A percentile compares a stretch with the other conserved stretches of the same genome.
Conservation (phyloP, 2,888 invertebrate genomes). For the Euphydryas editha region DNA sequence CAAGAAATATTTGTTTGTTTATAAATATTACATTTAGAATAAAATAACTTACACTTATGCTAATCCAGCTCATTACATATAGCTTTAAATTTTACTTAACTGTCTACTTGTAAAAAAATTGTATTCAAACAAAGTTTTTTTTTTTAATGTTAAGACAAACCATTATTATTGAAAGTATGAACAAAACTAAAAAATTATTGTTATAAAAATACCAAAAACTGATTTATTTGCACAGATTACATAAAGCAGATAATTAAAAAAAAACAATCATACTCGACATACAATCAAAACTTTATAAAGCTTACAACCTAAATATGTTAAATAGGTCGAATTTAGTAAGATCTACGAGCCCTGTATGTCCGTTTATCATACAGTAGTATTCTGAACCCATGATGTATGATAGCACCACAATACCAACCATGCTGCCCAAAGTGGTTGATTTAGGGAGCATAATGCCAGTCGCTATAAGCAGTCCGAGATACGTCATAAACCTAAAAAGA, state of each 20-base stretch:
- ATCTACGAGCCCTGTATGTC: conserved; percentile 73
- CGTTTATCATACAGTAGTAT: conserved; percentile 85
- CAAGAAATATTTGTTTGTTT: too few relatives aligned
- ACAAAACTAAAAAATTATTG: not conserved
- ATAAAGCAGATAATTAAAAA: not conserved
- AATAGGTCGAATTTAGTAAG: conserved; percentile 66
- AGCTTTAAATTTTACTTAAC: too few relatives aligned
- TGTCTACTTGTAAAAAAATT: too few relatives aligned
- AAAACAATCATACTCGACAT: not conserved
- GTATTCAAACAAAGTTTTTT: too few relatives aligned
- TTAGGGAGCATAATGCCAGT: conserved; percentile 94
- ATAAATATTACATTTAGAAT: too few relatives aligned
- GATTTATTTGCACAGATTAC: not conserved
- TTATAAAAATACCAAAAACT: not conserved
- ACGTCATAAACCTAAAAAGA: conserved; percentile 88
- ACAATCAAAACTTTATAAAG: conserved; percentile 6
- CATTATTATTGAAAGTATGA: not conserved
- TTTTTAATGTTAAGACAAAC: too few relatives aligned
- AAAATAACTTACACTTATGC: too few relatives aligned
- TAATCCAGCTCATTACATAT: too few relatives aligned
- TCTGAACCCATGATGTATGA: conserved; percentile 94
- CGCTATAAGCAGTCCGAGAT: conserved; percentile 92
- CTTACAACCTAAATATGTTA: conserved; percentile 59
- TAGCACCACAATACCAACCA: conserved; percentile 91
- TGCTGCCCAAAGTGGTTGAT: conserved; percentile 89